These are phyloP conservation scores for Melinaea marsaeus DNA, from an alignment of 2,888 invertebrate species.

Conservation along the genomic window DNA sequence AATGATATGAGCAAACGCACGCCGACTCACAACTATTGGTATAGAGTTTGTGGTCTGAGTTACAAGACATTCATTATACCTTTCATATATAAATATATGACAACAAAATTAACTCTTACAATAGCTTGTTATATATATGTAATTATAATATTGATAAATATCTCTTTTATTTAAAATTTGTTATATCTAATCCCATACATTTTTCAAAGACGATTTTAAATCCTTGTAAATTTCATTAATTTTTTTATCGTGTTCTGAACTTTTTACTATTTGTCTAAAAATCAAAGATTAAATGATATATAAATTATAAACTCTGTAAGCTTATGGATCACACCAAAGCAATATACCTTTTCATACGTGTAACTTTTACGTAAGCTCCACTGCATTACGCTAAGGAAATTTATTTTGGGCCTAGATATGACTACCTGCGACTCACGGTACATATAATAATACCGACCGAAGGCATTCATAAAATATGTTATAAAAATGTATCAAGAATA, in stretches of 20 bases:
- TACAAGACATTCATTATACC: slow-evolving; percentile 20
- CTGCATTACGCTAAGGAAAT: slow-evolving; percentile 58
- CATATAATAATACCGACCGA: slow-evolving; percentile 38
- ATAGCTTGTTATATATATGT: slow-evolving; percentile 9
- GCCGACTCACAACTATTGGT: slow-evolving; percentile 68
- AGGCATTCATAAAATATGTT: slow-evolving; percentile 6
- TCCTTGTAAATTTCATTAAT: too few species aligned
- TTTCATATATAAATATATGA: not conserved
- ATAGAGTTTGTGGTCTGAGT: slow-evolving; percentile 45
- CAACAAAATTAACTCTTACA: too few species aligned
- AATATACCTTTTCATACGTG: slow-evolving; percentile 60
- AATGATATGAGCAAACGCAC: slow-evolving; percentile 72
- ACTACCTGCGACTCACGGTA: slow-evolving; percentile 40
- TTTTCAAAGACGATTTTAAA: too few species aligned
- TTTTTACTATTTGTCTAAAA: not conserved
- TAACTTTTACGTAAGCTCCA: slow-evolving; percentile 70
- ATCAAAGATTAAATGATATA: not conserved
- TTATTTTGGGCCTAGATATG: slow-evolving; percentile 62
- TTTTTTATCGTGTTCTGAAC: not conserved
- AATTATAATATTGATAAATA: slow-evolving; percentile 4
- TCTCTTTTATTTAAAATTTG: too few species aligned
- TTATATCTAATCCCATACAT: too few species aligned
- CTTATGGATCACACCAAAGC: slow-evolving; percentile 26
- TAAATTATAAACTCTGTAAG: slow-evolving; percentile 13
- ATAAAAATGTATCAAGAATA: slow-evolving; percentile 3